These are phyloP conservation scores for Syngnathoides biaculeatus DNA, from an alignment of 2,113 vertebrate genomes.

Conservation along the genomic window DNA sequence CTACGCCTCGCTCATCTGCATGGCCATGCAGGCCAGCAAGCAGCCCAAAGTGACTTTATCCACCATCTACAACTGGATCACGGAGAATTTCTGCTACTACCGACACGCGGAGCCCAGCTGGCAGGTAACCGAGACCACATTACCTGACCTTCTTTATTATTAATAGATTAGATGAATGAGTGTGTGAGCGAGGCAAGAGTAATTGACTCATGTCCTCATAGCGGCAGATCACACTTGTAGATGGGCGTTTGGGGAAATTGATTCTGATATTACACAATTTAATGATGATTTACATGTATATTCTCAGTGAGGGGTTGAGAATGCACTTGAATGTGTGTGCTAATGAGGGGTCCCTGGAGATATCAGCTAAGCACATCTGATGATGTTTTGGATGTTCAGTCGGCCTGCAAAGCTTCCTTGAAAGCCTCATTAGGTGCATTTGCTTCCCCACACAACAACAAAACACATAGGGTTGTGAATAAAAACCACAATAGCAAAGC, in stretches of 20 bases:
- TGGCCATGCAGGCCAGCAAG: conserved; percentile 84
- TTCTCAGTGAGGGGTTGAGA: conserved; percentile 18
- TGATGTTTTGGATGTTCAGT: conserved; percentile 70
- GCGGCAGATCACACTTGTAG: conserved; percentile 14
- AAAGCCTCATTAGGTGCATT: conserved; percentile 74
- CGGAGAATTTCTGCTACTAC: conserved; percentile 84
- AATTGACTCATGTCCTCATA: conserved; percentile 51
- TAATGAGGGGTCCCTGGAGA: conserved; percentile 74
- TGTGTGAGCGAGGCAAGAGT: conserved; percentile 30
- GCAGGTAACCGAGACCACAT: conserved; percentile 74
- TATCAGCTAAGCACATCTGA: conserved; percentile 70
- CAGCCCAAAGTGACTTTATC: conserved; percentile 81
- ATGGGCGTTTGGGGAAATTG: background rate
- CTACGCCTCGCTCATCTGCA: conserved; percentile 83
- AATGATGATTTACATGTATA: background rate
- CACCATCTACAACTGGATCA: conserved; percentile 85
- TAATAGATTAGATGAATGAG: conserved; percentile 56
- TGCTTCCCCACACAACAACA: conserved; percentile 69
- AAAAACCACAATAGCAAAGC: background rate
- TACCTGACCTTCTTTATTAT: conserved; percentile 49
- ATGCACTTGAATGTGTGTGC: conserved; percentile 44
- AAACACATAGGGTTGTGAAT: conserved; percentile 5
- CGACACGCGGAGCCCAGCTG: conserved; percentile 83
- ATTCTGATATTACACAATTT: background rate
- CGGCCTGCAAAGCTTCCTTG: conserved; percentile 50